Evolutionary conservation across 2,888 invertebrate species (phyloP).

Genomic region (Cheilosia vulpina): DNA sequence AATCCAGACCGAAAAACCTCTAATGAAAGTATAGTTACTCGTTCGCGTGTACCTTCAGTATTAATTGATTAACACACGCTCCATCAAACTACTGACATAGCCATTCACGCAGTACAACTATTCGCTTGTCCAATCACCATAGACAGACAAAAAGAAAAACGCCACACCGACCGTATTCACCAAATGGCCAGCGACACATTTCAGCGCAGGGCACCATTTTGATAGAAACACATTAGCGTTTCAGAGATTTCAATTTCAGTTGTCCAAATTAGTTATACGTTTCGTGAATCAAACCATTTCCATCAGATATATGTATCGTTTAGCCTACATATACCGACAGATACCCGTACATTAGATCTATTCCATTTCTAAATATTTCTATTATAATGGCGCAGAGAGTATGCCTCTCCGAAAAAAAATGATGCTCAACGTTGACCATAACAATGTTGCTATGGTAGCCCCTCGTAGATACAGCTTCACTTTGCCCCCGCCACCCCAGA

Average conservation of each 20-base stretch:
- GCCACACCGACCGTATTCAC: conserved; percentile 49
- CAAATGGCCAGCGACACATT: conserved; percentile 70
- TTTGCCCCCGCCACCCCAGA: conserved; percentile 1
- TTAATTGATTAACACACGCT: conserved; percentile 75
- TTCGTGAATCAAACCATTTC: conserved; percentile 62
- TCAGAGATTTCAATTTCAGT: conserved; percentile 74
- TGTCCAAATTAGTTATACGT: conserved; percentile 73
- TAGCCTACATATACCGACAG: conserved; percentile 27
- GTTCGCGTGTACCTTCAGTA: conserved; percentile 59
- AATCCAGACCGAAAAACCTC: conserved; percentile 35
- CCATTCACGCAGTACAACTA: conserved; percentile 67
- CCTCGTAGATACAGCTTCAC: conserved; percentile 14
- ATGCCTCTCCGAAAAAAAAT: not conserved
- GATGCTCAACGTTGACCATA: conserved; percentile 19
- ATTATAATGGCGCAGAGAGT: conserved; percentile 33
- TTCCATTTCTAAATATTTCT: conserved; percentile 38
- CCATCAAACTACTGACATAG: conserved; percentile 61
- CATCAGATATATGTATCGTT: conserved; percentile 22
- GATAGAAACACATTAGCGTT: conserved; percentile 72
- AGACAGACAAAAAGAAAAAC: conserved; percentile 1
- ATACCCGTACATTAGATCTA: conserved; percentile 14
- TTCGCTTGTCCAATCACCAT: conserved; percentile 53
- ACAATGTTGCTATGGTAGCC: conserved; percentile 48
- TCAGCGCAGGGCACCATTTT: conserved; percentile 53
- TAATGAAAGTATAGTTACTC: conserved; percentile 61